Evolutionary conservation across 2,113 vertebrate genomes (phyloP), one percentile per base, ranked within the genome.

Genomic region (Tachycineta bicolor): DNA sequence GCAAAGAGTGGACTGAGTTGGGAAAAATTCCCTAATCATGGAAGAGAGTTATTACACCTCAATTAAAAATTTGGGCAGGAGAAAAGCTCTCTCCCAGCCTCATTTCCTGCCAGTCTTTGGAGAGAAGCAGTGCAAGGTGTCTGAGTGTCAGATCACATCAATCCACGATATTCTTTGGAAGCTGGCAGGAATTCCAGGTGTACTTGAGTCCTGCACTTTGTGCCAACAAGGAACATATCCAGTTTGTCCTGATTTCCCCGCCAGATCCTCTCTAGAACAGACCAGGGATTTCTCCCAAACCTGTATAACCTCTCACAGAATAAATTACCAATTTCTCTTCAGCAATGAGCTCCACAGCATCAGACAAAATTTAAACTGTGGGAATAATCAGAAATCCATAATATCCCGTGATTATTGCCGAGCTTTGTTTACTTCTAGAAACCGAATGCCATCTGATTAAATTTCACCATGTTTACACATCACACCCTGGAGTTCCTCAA

Each of bases 401-500:
- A 92, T 73, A 89, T 58, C 37, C 41, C 83, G 9, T 39, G 69
- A 90, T 95, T 94, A 86, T 69, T 26, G 5, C 52, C 46, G 4
- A 63, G 83, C 31, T 83, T 74, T 92, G 59, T 94, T 96, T 96
- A 80, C 92, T 92, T 44, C 75, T 26, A 12, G 82, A 62, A 79
- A 65, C 64, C 75, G 41, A 90, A 90, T 63, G 75, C 33, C 49
- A 76, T 34, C 67, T 93, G 91, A 96, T 94, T 96, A 87, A 62
- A 75, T 67, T 87, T 90, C 67, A 20, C 74, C 44, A 26, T 94
- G 53, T 94, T 97, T 94, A 69, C 49, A 63, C 83, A 94, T 90
- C 31, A 8, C 93, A 69, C 79, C 86, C 87, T 21, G 3, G 94
- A 87, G 52, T 91, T 95, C 75, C 87, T 96, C 82, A 97, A 97